Conservation (phyloP, 2,113 vertebrate species). For the Ciconia maguari region DNA sequence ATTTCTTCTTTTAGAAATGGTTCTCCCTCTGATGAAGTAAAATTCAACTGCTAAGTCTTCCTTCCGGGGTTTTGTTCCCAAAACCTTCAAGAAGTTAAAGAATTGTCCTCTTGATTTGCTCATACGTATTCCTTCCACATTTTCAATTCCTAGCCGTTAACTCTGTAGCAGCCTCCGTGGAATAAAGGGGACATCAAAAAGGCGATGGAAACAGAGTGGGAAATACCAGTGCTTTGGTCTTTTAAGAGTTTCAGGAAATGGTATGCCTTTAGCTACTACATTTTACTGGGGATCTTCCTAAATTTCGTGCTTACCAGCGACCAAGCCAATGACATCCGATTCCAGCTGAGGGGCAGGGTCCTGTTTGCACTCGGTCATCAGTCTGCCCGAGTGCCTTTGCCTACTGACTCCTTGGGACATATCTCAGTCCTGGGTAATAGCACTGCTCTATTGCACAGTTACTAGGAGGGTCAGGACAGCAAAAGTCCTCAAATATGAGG, state of each 20-base stretch:
- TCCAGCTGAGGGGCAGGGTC: neutral
- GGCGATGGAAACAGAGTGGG: neutral
- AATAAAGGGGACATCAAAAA: neutral
- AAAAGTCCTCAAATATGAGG: neutral
- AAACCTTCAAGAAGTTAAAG: neutral
- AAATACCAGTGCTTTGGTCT: neutral
- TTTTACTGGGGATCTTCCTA: neutral
- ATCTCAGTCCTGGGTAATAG: neutral
- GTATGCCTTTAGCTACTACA: neutral
- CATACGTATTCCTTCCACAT: fast-evolving
- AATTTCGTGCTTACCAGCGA: neutral
- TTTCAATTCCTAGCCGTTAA: neutral
- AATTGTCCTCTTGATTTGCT: neutral
- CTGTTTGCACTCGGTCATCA: fast-evolving
- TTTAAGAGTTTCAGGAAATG: neutral
- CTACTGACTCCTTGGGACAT: neutral
- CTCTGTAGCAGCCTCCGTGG: neutral
- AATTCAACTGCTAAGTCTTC: neutral
- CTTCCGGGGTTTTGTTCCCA: neutral
- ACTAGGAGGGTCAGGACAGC: neutral
- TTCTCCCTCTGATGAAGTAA: neutral
- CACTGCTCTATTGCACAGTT: neutral
- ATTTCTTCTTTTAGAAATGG: neutral
- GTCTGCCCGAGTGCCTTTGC: neutral
- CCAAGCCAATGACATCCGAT: neutral